Conservation (phyloP, 2,797 vertebrate genomes). For the Capromys pilorides region DNA sequence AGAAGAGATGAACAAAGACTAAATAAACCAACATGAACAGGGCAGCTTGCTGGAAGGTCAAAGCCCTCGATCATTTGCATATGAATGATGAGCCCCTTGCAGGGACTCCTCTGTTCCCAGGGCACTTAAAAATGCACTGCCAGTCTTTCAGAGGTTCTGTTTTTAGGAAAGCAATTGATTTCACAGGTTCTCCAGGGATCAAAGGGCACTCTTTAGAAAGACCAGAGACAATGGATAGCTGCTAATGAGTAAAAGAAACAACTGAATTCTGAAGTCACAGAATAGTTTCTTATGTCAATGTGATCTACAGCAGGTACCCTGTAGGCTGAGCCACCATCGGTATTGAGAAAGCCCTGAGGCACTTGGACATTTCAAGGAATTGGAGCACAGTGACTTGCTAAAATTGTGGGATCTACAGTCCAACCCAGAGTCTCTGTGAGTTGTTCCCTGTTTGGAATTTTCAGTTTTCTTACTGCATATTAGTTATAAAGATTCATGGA, state of each 20-base stretch:
- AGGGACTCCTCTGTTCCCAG: background rate
- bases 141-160: constrained; percentile 12
- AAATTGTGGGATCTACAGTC: background rate
- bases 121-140: constrained; percentile 46
- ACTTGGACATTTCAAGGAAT: background rate
- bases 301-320: constrained; percentile 63
- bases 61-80: background rate
- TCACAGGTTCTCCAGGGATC: constrained; percentile 44
- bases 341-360: constrained; percentile 71
- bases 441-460: background rate
- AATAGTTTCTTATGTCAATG: constrained; percentile 76
- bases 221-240: constrained; percentile 79
- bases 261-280: constrained; percentile 77
- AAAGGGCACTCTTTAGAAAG: constrained; percentile 79
- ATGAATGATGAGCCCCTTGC: background rate
- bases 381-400: background rate
- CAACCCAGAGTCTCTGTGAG: background rate
- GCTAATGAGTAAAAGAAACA: constrained; percentile 82
- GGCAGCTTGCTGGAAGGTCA: background rate
- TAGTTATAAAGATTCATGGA: background rate
- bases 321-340: constrained; percentile 73
- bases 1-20: background rate
- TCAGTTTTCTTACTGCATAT: background rate
- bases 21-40: background rate
- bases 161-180: constrained; percentile 59